Evolutionary conservation across 2,888 invertebrate genomes (phyloP).

Genomic region (Gymnocheta viridis): DNA sequence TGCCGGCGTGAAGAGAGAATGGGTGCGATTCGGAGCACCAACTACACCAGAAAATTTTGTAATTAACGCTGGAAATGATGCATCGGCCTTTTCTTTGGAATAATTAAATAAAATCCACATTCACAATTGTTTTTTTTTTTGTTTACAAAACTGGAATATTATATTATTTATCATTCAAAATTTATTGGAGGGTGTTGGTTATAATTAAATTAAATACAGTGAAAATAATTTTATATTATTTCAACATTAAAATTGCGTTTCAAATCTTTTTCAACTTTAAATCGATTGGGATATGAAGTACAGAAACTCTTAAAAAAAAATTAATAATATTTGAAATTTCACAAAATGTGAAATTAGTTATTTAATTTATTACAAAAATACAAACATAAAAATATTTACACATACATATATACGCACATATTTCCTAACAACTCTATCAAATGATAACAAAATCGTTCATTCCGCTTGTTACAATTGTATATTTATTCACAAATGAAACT

Average conservation of each 20-base stretch:
- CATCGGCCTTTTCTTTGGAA: conserved; percentile 68
- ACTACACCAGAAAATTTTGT: conserved; percentile 76
- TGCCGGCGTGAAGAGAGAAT: conserved; percentile 82
- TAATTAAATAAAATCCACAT: background rate
- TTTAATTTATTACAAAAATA: no score
- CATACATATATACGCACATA: no score
- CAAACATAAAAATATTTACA: no score
- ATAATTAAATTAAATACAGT: background rate
- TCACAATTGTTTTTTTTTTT: background rate
- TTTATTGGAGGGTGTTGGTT: background rate
- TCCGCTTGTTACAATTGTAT: no score
- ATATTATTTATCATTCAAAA: background rate
- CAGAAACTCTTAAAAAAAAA: background rate
- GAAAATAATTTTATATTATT: background rate
- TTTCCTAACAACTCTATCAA: background rate
- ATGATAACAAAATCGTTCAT: no score
- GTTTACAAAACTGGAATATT: background rate
- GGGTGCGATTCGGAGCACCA: conserved; percentile 75
- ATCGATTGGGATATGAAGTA: no score
- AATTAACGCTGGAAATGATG: conserved; percentile 71
- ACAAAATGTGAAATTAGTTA: no score
- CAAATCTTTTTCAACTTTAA: background rate
- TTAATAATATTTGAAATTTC: no score
- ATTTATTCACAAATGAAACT: no score
- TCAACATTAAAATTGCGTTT: background rate